Evolutionary conservation across 1,140 invertebrate species (phyloP).

Genomic region (Neomicropteryx cornuta): DNA sequence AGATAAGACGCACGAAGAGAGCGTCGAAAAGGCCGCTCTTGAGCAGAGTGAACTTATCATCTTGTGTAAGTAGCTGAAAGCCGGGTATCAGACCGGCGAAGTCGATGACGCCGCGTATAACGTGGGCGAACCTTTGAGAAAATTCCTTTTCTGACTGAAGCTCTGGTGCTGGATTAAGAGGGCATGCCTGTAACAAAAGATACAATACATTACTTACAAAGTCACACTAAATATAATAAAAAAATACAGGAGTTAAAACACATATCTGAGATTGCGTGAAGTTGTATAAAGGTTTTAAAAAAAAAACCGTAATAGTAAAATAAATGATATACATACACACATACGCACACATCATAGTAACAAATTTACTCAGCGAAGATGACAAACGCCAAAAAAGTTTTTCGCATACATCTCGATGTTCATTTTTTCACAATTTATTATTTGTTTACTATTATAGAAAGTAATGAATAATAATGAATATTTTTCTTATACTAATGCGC

Average conservation of each 20-base stretch:
- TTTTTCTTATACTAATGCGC: too few species aligned
- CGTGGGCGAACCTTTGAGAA: slow-evolving; percentile 87
- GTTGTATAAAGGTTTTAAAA: too few species aligned
- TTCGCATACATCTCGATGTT: too few species aligned
- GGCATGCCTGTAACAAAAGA: slow-evolving; percentile 76
- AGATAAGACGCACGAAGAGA: slow-evolving; percentile 81
- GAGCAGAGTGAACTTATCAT: slow-evolving; percentile 92
- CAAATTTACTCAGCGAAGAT: too few species aligned
- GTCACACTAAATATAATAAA: neutral
- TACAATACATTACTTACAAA: slow-evolving; percentile 17
- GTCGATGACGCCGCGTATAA: slow-evolving; percentile 92
- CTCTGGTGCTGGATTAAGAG: slow-evolving; percentile 85
- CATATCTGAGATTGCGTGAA: too few species aligned
- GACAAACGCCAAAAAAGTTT: too few species aligned
- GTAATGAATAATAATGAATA: too few species aligned
- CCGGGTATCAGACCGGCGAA: slow-evolving; percentile 96
- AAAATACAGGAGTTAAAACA: neutral
- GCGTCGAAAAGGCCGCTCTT: slow-evolving; percentile 95
- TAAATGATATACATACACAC: too few species aligned
- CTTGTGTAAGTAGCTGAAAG: slow-evolving; percentile 86
- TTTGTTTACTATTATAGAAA: too few species aligned
- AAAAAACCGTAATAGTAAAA: too few species aligned
- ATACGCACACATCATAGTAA: too few species aligned
- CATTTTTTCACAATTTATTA: too few species aligned
- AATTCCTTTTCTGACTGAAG: slow-evolving; percentile 85